Evolutionary conservation across 2,113 vertebrate genomes (phyloP).

Genomic region (Mixornis gularis): DNA sequence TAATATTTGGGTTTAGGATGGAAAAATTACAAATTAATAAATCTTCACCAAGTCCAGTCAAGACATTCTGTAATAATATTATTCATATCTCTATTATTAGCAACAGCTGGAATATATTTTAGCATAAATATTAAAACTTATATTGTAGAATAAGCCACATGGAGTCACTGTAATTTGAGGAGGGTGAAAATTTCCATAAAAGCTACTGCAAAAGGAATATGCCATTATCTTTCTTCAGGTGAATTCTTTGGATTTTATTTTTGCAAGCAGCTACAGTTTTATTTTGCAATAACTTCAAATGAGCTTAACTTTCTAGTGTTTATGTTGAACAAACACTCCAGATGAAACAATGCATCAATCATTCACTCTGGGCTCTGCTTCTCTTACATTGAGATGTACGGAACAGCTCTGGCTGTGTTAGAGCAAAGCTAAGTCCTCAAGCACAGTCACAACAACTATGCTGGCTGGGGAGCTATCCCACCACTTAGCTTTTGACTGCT

Average conservation of each 20-base stretch:
- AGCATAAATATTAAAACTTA: slow-evolving; percentile 11
- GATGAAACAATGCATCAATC: not conserved
- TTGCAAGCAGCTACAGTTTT: not conserved
- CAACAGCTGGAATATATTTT: slow-evolving; percentile 37
- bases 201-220: not conserved
- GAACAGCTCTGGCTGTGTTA: not conserved
- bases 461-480: not conserved
- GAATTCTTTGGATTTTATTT: not conserved
- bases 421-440: not conserved
- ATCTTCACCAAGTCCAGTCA: slow-evolving; percentile 5
- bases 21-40: slow-evolving; percentile 39
- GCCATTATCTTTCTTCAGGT: not conserved
- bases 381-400: not conserved
- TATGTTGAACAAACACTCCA: not conserved
- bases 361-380: not conserved
- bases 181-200: not conserved
- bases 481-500: not conserved
- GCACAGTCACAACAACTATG: not conserved
- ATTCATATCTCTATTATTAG: slow-evolving; percentile 8
- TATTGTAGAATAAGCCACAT: not conserved
- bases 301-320: not conserved
- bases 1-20: slow-evolving; percentile 25
- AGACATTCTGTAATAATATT: not conserved
- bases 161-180: not conserved
- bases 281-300: not conserved